These are phyloP conservation scores for Danaus melanippus DNA, from an alignment of 1,140 invertebrate genomes.

Conservation along the genomic window DNA sequence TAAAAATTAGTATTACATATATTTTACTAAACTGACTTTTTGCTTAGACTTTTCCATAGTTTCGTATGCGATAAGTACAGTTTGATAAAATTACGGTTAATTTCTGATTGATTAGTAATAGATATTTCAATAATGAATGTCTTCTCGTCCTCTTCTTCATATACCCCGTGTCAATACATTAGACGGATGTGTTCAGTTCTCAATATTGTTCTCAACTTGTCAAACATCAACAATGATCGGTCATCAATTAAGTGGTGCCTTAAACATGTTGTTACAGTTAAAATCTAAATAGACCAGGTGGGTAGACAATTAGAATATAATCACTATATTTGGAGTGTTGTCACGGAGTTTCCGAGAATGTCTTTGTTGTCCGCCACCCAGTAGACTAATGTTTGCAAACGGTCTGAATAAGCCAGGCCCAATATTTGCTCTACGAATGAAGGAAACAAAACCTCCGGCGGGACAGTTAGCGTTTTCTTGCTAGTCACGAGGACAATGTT, in stretches of 20 bases:
- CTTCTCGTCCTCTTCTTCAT: no score
- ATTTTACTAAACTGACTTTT: no score
- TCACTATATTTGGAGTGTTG: conserved; percentile 66
- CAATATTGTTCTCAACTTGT: conserved; percentile 39
- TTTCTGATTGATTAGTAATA: no score
- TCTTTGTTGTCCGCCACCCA: conserved; percentile 62
- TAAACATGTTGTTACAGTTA: conserved; percentile 49
- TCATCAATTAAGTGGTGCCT: conserved; percentile 54
- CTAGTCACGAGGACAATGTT: conserved; percentile 40
- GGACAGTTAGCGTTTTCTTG: conserved; percentile 58
- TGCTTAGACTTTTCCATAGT: no score
- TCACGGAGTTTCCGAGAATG: conserved; percentile 56
- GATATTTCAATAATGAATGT: no score
- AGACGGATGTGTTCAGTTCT: no score
- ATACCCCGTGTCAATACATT: background rate
- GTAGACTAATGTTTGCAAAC: conserved; percentile 62
- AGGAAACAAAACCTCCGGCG: conserved; percentile 59
- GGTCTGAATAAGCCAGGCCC: conserved; percentile 46
- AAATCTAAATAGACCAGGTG: conserved; percentile 67
- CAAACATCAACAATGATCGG: conserved; percentile 40
- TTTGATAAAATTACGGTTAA: no score
- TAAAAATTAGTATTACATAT: no score
- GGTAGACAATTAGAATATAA: conserved; percentile 63
- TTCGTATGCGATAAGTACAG: no score
- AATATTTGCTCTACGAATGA: conserved; percentile 67